A percentile compares a stretch with the other conserved stretches of the same genome.
phyloP scores from a whole-genome alignment of 2,888 invertebrate genomes.

The Leptura quadrifasciata region DNA sequence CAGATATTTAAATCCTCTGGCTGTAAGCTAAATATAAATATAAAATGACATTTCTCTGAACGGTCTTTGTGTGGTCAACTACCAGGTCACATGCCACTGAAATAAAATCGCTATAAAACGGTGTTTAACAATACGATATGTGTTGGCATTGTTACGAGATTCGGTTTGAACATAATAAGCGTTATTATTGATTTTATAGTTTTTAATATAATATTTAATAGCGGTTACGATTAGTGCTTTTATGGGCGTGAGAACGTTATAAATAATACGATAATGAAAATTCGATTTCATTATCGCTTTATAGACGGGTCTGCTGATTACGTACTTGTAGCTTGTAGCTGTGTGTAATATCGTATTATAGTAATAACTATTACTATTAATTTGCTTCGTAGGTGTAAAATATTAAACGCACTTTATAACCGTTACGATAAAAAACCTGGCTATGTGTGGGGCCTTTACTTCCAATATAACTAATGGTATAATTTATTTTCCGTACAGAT shows the following conservation, averaged over 20 bases:
- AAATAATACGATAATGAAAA: conserved; percentile 49
- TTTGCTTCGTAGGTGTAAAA: conserved; percentile 56
- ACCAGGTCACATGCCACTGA: conserved; percentile 13
- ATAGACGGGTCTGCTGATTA: conserved; percentile 43
- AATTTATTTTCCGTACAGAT: conserved; percentile 30
- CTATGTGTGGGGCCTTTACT: conserved; percentile 55
- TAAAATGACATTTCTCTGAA: conserved; percentile 4
- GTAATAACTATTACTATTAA: conserved; percentile 53
- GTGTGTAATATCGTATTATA: conserved; percentile 36
- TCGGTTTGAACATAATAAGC: conserved; percentile 40
- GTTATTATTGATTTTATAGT: conserved; percentile 46
- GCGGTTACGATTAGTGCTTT: conserved; percentile 46
- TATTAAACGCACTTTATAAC: conserved; percentile 53
- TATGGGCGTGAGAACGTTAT: conserved; percentile 46
- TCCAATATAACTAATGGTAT: conserved; percentile 39
- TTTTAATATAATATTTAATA: conserved; percentile 46
- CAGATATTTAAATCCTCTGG: background rate
- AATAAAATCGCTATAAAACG: conserved; percentile 42
- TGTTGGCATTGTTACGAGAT: conserved; percentile 32
- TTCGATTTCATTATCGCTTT: conserved; percentile 50
- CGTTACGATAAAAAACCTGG: conserved; percentile 47
- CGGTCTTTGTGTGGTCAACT: conserved; percentile 31
- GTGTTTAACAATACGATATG: conserved; percentile 39
- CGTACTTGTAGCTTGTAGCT: conserved; percentile 26
- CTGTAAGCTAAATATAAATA: background rate